phyloP scores from a whole-genome alignment of 2,888 invertebrate genomes.

The Coelopa pilipes region DNA sequence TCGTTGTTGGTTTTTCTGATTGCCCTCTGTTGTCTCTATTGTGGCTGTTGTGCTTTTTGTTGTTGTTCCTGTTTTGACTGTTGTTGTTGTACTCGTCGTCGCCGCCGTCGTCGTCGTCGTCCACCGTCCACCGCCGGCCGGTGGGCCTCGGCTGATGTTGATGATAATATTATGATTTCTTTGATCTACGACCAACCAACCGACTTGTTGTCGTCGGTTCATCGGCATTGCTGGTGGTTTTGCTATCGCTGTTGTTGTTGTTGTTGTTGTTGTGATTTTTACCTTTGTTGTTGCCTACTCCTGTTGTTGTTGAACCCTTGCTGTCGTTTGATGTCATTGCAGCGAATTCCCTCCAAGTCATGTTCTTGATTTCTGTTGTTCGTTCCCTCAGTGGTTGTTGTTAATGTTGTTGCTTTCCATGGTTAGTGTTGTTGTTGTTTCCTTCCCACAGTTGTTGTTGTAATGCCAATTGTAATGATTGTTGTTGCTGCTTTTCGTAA shows the following conservation, averaged over 20 bases:
- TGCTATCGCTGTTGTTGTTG: slow-evolving; percentile 21
- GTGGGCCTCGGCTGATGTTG: slow-evolving; percentile 6
- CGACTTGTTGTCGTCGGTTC: slow-evolving; percentile 26
- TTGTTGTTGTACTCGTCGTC: background rate
- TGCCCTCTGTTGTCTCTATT: background rate
- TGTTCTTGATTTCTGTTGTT: too few species aligned
- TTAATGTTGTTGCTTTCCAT: too few species aligned
- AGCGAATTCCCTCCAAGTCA: too few species aligned
- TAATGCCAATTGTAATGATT: too few species aligned
- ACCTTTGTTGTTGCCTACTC: too few species aligned
- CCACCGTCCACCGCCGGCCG: background rate
- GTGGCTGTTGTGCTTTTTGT: background rate
- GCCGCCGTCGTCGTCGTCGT: background rate
- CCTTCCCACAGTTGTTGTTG: too few species aligned
- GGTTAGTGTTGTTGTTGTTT: background rate
- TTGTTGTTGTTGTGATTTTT: too few species aligned
- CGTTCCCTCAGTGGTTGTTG: background rate
- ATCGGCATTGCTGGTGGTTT: too few species aligned
- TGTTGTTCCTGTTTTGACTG: background rate
- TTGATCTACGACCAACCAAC: slow-evolving; percentile 34
- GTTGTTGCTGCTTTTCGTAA: slow-evolving; percentile 16
- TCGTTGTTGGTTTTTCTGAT: background rate
- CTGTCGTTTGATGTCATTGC: too few species aligned
- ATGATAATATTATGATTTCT: slow-evolving; percentile 37
- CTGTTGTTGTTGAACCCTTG: too few species aligned